A percentile compares a stretch with the other conserved stretches of the same genome.
These are phyloP conservation scores for Aythya baeri DNA, from an alignment of 2,113 vertebrate species.

Conservation along the genomic window DNA sequence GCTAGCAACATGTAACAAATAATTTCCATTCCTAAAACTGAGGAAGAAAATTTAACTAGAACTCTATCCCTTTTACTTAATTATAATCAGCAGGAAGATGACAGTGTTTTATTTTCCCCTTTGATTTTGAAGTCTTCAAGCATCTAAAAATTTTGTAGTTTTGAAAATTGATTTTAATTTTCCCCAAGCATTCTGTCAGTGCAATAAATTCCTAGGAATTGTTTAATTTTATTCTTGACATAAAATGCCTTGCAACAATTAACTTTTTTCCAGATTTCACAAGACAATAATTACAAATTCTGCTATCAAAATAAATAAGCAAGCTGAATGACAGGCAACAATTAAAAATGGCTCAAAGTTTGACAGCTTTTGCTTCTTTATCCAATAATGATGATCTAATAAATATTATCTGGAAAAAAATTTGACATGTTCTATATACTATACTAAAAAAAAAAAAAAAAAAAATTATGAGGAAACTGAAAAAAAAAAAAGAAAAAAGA, in stretches of 20 bases:
- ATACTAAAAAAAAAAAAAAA: neutral
- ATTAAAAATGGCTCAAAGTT: neutral
- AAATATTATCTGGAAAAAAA: neutral
- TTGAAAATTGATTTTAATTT: constrained; percentile 1
- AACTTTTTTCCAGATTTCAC: neutral
- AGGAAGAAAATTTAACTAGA: neutral
- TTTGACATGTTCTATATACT: neutral
- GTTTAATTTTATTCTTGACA: neutral
- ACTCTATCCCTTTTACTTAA: neutral
- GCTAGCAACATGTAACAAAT: neutral
- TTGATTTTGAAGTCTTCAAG: neutral
- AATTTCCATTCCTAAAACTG: neutral
- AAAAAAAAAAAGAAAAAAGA: neutral
- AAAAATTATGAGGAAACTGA: neutral
- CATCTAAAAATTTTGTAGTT: neutral
- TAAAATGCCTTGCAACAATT: neutral
- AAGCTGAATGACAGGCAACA: neutral
- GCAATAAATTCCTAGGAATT: neutral
- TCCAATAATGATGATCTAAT: neutral
- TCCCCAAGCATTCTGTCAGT: neutral
- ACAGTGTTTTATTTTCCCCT: neutral
- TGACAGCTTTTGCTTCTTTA: neutral
- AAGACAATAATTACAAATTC: neutral
- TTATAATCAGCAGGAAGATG: constrained; percentile 6
- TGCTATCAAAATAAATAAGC: neutral